These are phyloP conservation scores for Pangasius sanitwongsei DNA, from an alignment of 2,797 vertebrate species.

Conservation along the genomic window DNA sequence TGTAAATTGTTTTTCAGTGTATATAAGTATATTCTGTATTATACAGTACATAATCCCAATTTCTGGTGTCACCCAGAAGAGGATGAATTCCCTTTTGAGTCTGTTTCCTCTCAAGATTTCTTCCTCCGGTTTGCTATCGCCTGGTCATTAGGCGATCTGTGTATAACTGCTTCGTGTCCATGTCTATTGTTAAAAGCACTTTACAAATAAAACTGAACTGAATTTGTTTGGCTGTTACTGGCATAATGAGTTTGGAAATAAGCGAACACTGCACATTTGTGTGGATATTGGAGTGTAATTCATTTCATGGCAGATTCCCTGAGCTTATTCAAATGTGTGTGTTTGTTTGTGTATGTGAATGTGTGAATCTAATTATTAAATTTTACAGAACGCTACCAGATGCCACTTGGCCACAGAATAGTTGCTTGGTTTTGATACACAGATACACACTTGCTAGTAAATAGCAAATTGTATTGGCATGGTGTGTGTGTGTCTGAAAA, in stretches of 20 bases:
- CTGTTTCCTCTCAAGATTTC: too few relatives aligned
- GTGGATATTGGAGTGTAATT: neutral
- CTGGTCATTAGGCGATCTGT: too few relatives aligned
- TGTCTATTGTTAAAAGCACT: neutral
- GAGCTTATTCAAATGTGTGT: neutral
- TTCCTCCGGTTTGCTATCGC: too few relatives aligned
- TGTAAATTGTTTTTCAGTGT: too few relatives aligned
- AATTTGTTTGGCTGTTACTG: neutral
- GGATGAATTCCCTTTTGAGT: too few relatives aligned
- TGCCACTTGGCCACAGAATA: slow-evolving; percentile 47
- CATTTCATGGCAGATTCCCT: neutral
- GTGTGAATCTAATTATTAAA: slow-evolving; percentile 12
- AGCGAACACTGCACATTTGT: neutral
- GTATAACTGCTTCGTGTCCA: neutral
- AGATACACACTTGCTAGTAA: slow-evolving; percentile 23
- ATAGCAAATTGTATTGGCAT: slow-evolving; percentile 9
- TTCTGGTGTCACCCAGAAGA: too few relatives aligned
- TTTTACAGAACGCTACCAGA: slow-evolving; percentile 7
- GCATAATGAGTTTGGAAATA: neutral
- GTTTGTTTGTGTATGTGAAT: neutral
- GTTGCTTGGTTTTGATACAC: neutral
- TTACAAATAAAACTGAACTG: neutral
- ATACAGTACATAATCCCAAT: too few relatives aligned
- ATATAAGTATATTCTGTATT: too few relatives aligned
- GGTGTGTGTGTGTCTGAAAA: slow-evolving; percentile 25